These are phyloP conservation scores for Temnothorax ravouxi DNA, from an alignment of 2,888 invertebrate genomes.

Conservation along the genomic window DNA sequence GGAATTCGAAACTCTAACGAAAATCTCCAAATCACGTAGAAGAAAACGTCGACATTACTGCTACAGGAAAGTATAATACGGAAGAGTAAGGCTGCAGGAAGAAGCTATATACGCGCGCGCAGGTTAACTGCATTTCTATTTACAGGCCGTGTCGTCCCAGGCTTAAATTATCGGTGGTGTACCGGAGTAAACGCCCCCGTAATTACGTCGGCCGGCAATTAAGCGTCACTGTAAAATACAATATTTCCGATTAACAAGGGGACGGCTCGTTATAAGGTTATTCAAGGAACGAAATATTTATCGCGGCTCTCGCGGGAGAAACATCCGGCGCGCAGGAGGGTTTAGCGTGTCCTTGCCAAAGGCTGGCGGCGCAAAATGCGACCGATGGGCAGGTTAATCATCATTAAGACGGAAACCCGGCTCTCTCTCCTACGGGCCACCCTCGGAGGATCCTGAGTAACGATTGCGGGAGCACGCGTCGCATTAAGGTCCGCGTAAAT, in stretches of 20 bases:
- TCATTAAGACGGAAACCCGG: conserved; percentile 76
- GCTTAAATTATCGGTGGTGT: conserved; percentile 26
- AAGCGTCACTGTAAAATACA: conserved; percentile 44
- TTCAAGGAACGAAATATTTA: conserved; percentile 64
- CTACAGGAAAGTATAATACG: neutral
- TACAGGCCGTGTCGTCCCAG: conserved; percentile 12
- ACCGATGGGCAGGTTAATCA: conserved; percentile 78
- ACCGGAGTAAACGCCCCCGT: conserved; percentile 41
- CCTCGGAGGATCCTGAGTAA: conserved; percentile 76
- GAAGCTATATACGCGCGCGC: neutral
- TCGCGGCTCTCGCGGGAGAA: conserved; percentile 32
- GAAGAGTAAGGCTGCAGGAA: neutral
- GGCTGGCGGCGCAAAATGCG: conserved; percentile 63
- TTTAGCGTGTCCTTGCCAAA: conserved; percentile 67
- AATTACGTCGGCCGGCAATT: conserved; percentile 44
- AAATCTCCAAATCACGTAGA: neutral
- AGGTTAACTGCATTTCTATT: neutral
- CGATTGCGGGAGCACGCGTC: conserved; percentile 71
- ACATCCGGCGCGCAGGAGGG: conserved; percentile 21
- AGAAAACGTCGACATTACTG: neutral
- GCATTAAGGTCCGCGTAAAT: conserved; percentile 72
- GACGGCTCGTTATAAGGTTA: conserved; percentile 54
- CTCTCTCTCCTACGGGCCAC: conserved; percentile 63
- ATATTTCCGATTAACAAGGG: conserved; percentile 58
- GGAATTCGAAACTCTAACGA: neutral